Evolutionary conservation across 1,140 invertebrate species (phyloP).

Genomic region (Trigoniulus corallinus): DNA sequence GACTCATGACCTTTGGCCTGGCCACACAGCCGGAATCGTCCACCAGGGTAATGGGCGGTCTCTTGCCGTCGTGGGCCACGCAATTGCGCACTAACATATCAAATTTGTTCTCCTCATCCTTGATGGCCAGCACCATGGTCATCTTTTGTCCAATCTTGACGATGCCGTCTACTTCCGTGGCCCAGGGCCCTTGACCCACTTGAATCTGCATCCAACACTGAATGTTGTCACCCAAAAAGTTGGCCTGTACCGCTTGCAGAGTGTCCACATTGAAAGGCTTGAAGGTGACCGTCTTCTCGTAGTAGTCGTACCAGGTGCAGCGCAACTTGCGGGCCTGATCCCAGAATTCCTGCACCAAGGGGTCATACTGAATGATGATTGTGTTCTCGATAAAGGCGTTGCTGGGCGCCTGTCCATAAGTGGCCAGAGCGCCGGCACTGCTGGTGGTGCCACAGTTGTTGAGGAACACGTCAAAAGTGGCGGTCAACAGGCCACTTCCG

Average conservation of each 20-base stretch:
- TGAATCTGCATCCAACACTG: slow-evolving; percentile 96
- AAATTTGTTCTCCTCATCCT: slow-evolving; percentile 89
- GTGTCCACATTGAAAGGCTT: slow-evolving; percentile 79
- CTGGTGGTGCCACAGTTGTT: slow-evolving; percentile 82
- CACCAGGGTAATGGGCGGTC: slow-evolving; percentile 70
- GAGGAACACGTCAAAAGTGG: slow-evolving; percentile 79
- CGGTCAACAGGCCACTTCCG: slow-evolving; percentile 69
- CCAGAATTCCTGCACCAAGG: slow-evolving; percentile 41
- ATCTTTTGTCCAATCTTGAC: slow-evolving; percentile 91
- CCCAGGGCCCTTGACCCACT: slow-evolving; percentile 77
- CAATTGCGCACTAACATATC: slow-evolving; percentile 88
- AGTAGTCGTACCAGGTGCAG: slow-evolving; percentile 89
- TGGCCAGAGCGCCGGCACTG: slow-evolving; percentile 41
- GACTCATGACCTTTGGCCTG: slow-evolving; percentile 76
- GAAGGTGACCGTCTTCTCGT: slow-evolving; percentile 86
- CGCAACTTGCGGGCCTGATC: slow-evolving; percentile 59
- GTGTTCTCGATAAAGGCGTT: slow-evolving; percentile 81
- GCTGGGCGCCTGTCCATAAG: slow-evolving; percentile 56
- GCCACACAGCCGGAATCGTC: slow-evolving; percentile 83
- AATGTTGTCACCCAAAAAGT: slow-evolving; percentile 84
- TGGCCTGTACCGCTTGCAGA: slow-evolving; percentile 80
- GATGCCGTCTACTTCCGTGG: slow-evolving; percentile 81
- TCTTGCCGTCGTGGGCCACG: slow-evolving; percentile 82
- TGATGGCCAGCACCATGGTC: slow-evolving; percentile 89
- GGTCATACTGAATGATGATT: slow-evolving; percentile 87